phyloP scores from a whole-genome alignment of 2,888 invertebrate genomes.

The Strigamia crassipes region DNA sequence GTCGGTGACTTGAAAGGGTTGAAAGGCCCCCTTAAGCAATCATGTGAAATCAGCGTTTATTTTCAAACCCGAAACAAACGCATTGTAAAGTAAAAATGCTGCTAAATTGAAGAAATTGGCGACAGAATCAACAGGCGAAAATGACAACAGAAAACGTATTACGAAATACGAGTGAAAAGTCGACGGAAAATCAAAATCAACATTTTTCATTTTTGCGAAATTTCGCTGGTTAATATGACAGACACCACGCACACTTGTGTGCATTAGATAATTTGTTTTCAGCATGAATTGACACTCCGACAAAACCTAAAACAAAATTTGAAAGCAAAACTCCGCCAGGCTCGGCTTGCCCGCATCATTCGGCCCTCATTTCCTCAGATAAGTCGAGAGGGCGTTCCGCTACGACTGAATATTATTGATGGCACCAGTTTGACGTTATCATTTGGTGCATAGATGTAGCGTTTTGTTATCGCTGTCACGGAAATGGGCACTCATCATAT shows the following conservation, averaged over 20 bases:
- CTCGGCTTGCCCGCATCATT: neutral
- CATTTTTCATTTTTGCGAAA: neutral
- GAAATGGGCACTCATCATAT: constrained; percentile 40
- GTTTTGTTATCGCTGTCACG: constrained; percentile 36
- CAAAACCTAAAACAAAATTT: neutral
- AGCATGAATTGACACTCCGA: constrained; percentile 2
- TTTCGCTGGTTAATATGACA: neutral
- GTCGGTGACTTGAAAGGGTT: constrained; percentile 37
- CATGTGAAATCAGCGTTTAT: constrained; percentile 7
- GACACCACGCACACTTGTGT: neutral
- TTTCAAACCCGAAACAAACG: neutral
- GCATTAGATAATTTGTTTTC: neutral
- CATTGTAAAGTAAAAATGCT: neutral
- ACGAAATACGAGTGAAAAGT: no score
- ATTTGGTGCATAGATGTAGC: constrained; percentile 29
- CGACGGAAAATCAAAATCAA: neutral
- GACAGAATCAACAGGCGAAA: neutral
- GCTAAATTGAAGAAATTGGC: constrained; percentile 24
- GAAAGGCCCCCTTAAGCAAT: constrained; percentile 18
- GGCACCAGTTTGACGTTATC: constrained; percentile 33
- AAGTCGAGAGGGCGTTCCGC: constrained; percentile 19
- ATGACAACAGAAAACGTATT: neutral
- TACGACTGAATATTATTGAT: constrained; percentile 31
- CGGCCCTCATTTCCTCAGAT: neutral
- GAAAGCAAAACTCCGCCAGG: constrained; percentile 7